Base-by-base conservation (phyloP, 1,140 invertebrate genomes). In the Bombyx mandarina region DNA sequence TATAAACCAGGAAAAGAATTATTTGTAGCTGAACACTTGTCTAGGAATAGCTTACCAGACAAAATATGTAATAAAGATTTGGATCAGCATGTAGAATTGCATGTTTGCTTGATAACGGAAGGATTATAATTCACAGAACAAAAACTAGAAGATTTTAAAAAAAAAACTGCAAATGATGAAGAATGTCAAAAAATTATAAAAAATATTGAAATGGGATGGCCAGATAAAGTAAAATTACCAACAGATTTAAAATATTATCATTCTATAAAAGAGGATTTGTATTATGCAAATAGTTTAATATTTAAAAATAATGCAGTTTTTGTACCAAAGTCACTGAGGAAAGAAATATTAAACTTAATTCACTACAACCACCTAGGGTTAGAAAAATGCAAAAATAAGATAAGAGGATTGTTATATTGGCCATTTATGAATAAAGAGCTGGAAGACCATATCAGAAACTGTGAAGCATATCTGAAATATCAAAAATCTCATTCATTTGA, bases 401-500 rank as follows among this genome's bases (percentile, higher is more conserved):
- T 60, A 35, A 56, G 57, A 58, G 59, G 54, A 45, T 26, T 54
- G 57, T 57, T 66, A 35, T 69, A 61, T 63, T 69, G 63, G 61
- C 63, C 63, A 48, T 60, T 57, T 60, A 63, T 66, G 63, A 59
- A 58, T 46, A 12, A 22, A 46, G 54, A 56, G 9, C 8, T 56
- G 6, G 45, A 47, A 52, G 45, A 35, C 8, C 7, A 26, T 52
- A 43, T 52, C 42, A 26, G 42, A 26, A 35, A 26, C 42, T 52
- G 51, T 52, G 22, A 52, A 35, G 35, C 35, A 22, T 52, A 35
- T 52, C 22, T 52, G 10, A 52, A 26, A 35, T 52, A 52, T 43
- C 51, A 22, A 35, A 18, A 18, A 18, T 18, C 12, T 18, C 12
- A 18, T 18, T 18, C 12, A 18, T 18, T 18, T 18, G 12, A 18